Conservation (phyloP, 2,797 vertebrate genomes). For the Myripristis murdjan region DNA sequence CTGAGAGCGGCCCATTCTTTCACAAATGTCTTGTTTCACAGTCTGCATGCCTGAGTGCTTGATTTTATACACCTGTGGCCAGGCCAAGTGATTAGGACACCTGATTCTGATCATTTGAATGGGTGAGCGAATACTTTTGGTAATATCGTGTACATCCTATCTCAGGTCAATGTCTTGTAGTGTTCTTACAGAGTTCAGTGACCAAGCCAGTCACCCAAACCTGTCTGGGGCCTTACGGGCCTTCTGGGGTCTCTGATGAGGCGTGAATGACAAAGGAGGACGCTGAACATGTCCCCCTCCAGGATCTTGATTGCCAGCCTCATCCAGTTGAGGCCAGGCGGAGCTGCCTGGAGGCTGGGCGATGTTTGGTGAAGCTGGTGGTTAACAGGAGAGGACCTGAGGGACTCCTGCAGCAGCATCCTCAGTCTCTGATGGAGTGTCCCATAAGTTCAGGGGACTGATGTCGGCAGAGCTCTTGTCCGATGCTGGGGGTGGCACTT, state of each 20-base stretch:
- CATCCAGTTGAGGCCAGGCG: conserved; percentile 1
- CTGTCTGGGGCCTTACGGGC: neutral
- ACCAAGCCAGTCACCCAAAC: conserved; percentile 2
- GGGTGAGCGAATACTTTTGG: too few species aligned
- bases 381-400: neutral
- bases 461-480: neutral
- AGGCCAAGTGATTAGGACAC: too few species aligned
- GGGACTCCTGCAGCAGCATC: neutral
- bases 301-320: neutral
- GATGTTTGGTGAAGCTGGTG: neutral
- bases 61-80: too few species aligned
- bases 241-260: neutral
- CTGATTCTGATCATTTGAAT: too few species aligned
- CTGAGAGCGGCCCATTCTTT: too few species aligned
- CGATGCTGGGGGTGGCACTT: neutral
- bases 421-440: neutral
- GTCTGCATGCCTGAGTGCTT: too few species aligned
- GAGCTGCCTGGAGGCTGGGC: neutral
- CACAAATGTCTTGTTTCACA: too few species aligned
- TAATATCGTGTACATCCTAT: too few species aligned
- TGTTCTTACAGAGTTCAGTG: conserved; percentile 4
- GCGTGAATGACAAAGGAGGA: neutral
- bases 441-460: conserved; percentile 5
- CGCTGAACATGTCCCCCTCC: neutral
- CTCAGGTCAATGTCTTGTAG: too few species aligned